Percentiles rank a stretch among this genome's conserved stretches.
phyloP scores from a whole-genome alignment of 2,888 invertebrate genomes.

The Coronaproctus castanopsis region DNA sequence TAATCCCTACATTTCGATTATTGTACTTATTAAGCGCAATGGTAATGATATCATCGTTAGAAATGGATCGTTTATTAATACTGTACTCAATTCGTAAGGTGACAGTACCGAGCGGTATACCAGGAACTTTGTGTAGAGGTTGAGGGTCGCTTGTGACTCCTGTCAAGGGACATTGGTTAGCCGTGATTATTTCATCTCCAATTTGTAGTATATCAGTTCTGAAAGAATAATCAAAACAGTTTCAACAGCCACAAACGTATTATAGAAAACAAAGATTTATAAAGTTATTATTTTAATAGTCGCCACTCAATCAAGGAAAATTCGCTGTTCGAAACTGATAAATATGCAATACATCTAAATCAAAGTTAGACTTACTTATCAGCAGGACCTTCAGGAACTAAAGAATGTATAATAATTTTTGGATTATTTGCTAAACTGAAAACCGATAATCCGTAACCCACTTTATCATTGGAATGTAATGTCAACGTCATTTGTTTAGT shows the following conservation, averaged over 20 bases:
- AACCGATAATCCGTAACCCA: conserved; percentile 13
- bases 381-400: conserved; percentile 20
- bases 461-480: conserved; percentile 14
- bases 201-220: conserved; percentile 54
- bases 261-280: too few species aligned
- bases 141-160: conserved; percentile 13
- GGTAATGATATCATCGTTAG: conserved; percentile 53
- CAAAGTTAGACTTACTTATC: conserved; percentile 21
- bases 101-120: conserved; percentile 30
- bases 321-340: too few species aligned
- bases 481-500: conserved; percentile 7
- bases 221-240: too few species aligned
- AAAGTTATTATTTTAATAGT: too few species aligned
- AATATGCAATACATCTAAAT: too few species aligned
- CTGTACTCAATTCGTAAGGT: conserved; percentile 71
- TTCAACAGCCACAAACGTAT: not conserved
- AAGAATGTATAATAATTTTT: conserved; percentile 17
- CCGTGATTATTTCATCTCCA: conserved; percentile 63
- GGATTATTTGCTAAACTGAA: not conserved
- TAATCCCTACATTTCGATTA: conserved; percentile 63
- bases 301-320: too few species aligned
- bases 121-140: conserved; percentile 14
- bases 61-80: conserved; percentile 74
- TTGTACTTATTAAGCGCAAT: conserved; percentile 58
- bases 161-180: conserved; percentile 33